A percentile compares a stretch with the other conserved stretches of the same genome.
Evolutionary conservation across 1,140 invertebrate species (phyloP).

Genomic region (Eulimnadia texana): DNA sequence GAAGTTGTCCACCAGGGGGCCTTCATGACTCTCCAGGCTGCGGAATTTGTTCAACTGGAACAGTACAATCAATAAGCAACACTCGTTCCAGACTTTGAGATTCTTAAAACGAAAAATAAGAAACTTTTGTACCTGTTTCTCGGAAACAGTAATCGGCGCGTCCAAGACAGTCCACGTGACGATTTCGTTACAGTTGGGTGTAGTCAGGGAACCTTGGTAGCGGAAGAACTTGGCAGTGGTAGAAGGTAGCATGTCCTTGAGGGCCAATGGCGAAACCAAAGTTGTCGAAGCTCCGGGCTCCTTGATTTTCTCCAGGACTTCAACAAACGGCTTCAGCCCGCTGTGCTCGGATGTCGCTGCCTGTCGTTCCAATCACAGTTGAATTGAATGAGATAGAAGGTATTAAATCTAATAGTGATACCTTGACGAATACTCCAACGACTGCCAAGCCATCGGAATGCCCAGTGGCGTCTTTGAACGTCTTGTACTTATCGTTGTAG

Average conservation of each 20-base stretch:
- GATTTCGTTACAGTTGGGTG: constrained; percentile 51
- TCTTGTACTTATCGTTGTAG: constrained; percentile 40
- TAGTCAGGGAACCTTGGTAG: constrained; percentile 59
- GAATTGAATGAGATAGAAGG: no score
- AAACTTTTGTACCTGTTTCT: constrained; percentile 35
- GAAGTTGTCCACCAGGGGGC: constrained; percentile 26
- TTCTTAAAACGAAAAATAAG: background rate
- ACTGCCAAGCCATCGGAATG: constrained; percentile 49
- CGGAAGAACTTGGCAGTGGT: constrained; percentile 40
- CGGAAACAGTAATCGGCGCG: constrained; percentile 39
- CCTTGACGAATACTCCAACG: constrained; percentile 50
- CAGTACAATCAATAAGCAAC: background rate
- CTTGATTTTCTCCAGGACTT: constrained; percentile 28
- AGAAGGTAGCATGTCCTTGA: constrained; percentile 35
- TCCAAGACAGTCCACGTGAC: constrained; percentile 58
- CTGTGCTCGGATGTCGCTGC: constrained; percentile 32
- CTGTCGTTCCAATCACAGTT: constrained; percentile 22
- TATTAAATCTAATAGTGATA: constrained; percentile 27
- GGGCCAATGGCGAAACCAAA: constrained; percentile 26
- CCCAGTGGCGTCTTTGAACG: constrained; percentile 36
- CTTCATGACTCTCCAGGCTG: constrained; percentile 20
- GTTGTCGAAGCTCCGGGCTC: constrained; percentile 20
- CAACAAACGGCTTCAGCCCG: constrained; percentile 31
- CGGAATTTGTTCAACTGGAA: constrained; percentile 23
- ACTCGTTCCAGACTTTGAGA: background rate